A percentile compares a stretch with the other conserved stretches of the same genome.
These are phyloP conservation scores for Varanus salvator DNA, from an alignment of 2,113 vertebrate species.

Conservation along the genomic window DNA sequence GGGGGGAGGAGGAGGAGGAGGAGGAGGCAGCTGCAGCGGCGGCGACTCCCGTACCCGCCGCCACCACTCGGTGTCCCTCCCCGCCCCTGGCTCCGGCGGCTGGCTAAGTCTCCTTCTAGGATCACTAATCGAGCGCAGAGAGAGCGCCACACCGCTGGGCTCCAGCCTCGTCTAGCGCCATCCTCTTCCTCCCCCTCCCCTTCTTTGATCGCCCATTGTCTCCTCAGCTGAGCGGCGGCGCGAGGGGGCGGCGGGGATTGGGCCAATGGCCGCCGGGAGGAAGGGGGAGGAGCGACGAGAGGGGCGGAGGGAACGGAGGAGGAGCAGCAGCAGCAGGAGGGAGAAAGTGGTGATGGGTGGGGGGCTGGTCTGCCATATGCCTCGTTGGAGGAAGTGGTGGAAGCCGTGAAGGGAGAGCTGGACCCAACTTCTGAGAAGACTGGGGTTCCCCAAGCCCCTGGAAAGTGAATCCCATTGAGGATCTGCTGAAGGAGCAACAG, in stretches of 20 bases:
- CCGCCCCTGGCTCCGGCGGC: conserved; percentile 42
- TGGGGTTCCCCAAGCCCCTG: conserved; percentile 1
- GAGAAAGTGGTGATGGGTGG: not conserved
- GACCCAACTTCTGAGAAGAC: not conserved
- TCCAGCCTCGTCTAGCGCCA: conserved; percentile 45
- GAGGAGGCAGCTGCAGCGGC: conserved; percentile 27
- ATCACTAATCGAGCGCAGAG: conserved; percentile 68
- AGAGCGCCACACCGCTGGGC: conserved; percentile 37
- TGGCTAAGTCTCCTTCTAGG: conserved; percentile 58
- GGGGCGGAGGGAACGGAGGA: not conserved
- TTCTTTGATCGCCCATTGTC: conserved; percentile 67
- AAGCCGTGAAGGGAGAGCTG: not conserved
- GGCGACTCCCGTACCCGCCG: conserved; percentile 36
- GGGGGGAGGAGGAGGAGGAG: not conserved
- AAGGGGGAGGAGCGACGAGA: conserved; percentile 44
- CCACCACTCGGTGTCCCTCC: conserved; percentile 32
- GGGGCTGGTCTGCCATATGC: conserved; percentile 3
- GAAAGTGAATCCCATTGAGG: conserved; percentile 11
- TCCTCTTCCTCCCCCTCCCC: conserved; percentile 35
- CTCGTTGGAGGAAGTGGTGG: conserved; percentile 4
- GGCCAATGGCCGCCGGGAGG: conserved; percentile 34
- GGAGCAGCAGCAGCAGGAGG: not conserved
- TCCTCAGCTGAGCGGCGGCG: conserved; percentile 61
- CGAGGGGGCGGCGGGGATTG: conserved; percentile 53
- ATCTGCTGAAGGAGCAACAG: conserved; percentile 32